Percentiles rank a stretch among this genome's conserved stretches.
These are phyloP conservation scores for Hydrolagus affinis DNA, from an alignment of 2,113 vertebrate genomes.

Conservation along the genomic window DNA sequence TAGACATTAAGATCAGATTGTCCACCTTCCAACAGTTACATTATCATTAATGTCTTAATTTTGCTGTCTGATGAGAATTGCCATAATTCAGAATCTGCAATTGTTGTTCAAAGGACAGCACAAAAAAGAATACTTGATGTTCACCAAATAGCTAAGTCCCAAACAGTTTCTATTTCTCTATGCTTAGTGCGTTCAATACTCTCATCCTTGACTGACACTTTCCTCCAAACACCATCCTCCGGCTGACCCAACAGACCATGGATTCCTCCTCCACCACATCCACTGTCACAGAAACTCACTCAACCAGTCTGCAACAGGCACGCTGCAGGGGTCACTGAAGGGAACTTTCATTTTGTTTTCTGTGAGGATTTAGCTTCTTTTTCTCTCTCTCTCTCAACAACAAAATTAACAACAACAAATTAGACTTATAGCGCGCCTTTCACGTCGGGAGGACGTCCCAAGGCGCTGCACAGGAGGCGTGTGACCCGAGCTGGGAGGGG, in stretches of 20 bases:
- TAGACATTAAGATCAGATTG: no score
- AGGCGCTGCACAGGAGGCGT: no score
- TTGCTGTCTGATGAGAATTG: no score
- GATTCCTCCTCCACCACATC: background rate
- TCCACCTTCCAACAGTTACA: no score
- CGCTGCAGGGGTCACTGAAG: background rate
- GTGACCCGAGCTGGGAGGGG: no score
- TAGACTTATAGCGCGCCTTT: no score
- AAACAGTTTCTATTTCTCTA: background rate
- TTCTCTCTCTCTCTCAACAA: no score
- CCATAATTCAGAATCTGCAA: no score
- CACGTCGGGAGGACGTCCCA: no score
- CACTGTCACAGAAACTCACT: background rate
- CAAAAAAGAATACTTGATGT: background rate
- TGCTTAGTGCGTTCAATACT: background rate
- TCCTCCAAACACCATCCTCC: background rate
- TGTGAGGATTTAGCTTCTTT: no score
- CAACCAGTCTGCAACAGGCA: background rate
- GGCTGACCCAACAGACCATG: background rate
- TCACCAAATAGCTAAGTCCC: background rate
- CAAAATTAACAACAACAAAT: no score
- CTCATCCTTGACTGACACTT: background rate
- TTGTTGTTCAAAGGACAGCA: background rate
- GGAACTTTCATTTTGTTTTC: background rate
- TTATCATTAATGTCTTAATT: no score